Conservation (phyloP, 2,113 vertebrate genomes). For the Microcebus jonahi region DNA sequence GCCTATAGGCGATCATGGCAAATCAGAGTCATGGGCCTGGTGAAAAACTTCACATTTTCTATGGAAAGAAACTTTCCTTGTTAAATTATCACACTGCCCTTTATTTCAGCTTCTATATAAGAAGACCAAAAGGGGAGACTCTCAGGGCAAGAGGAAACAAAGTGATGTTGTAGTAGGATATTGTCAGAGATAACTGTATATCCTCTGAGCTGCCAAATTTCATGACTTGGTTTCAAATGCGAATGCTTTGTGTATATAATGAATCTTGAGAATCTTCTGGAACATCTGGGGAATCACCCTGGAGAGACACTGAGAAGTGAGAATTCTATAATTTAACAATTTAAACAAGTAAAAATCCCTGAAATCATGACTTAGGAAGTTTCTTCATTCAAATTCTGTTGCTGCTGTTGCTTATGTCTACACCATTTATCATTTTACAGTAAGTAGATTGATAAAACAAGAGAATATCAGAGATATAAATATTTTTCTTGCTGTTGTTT, state of each 20-base stretch:
- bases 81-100: accelerated
- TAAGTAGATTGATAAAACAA: accelerated
- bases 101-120: background rate
- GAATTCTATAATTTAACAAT: background rate
- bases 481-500: accelerated
- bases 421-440: background rate
- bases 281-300: background rate
- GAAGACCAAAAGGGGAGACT: accelerated
- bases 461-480: accelerated
- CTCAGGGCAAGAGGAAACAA: background rate
- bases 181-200: accelerated
- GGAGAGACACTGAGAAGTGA: background rate
- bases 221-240: background rate
- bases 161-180: accelerated
- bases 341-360: background rate
- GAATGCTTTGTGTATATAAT: background rate
- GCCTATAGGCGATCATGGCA: background rate
- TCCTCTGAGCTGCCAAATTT: background rate
- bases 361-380: background rate
- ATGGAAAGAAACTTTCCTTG: background rate
- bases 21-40: accelerated
- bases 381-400: background rate
- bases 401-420: background rate
- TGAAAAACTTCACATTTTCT: background rate
- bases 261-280: background rate